Evolutionary conservation across 2,888 invertebrate genomes (phyloP).

Genomic region (Xestia ashworthii): DNA sequence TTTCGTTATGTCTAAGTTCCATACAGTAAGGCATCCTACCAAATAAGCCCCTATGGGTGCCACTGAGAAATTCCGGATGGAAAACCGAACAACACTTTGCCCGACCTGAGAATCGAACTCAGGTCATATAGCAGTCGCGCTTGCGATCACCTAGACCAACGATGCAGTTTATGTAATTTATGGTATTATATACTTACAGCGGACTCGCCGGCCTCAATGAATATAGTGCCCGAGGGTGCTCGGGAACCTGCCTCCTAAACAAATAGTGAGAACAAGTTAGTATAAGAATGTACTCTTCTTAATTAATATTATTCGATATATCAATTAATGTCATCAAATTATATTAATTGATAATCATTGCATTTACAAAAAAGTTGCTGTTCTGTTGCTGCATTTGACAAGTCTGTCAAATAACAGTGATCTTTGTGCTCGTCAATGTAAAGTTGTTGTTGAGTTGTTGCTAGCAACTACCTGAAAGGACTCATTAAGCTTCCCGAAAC

Average conservation of each 20-base stretch:
- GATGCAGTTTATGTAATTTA: neutral
- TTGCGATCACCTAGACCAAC: neutral
- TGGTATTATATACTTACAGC: neutral
- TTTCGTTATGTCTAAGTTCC: neutral
- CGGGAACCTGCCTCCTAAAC: neutral
- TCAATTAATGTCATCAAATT: neutral
- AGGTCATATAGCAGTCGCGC: neutral
- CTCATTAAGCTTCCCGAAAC: no score
- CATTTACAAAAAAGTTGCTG: neutral
- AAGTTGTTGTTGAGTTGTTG: no score
- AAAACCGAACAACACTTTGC: neutral
- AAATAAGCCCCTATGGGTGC: neutral
- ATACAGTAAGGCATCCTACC: neutral
- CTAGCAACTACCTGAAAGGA: no score
- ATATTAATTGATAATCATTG: neutral
- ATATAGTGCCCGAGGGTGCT: neutral
- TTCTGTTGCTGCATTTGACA: neutral
- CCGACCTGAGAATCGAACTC: neutral
- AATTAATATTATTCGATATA: neutral
- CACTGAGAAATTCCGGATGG: neutral
- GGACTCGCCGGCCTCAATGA: accelerated
- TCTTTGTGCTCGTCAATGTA: neutral
- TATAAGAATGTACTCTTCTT: neutral
- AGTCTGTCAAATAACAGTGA: neutral
- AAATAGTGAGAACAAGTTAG: neutral